A percentile compares a stretch with the other conserved stretches of the same genome.
Evolutionary conservation across 2,113 vertebrate species (phyloP).

Genomic region (Cepphus grylle): DNA sequence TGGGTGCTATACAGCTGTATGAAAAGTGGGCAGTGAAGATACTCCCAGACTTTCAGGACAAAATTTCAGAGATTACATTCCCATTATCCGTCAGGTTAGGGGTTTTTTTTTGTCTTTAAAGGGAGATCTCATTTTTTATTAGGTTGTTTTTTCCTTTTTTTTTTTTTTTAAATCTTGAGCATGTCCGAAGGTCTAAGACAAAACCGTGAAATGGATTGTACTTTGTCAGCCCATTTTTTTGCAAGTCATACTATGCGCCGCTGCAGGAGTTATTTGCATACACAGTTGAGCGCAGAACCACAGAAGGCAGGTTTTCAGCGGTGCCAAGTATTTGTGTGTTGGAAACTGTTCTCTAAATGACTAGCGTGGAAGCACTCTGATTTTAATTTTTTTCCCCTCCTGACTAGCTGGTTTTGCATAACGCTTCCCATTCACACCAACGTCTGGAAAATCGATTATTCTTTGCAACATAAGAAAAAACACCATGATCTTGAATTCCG

Average conservation of each 20-base stretch:
- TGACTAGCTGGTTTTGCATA: not conserved
- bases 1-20: accelerated
- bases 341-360: slow-evolving; percentile 17
- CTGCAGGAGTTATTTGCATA: slow-evolving; percentile 1
- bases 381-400: not conserved
- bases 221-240: not conserved
- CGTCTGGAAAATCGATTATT: not conserved
- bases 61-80: not conserved
- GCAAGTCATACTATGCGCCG: not conserved
- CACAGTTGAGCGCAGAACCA: not conserved
- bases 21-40: not conserved
- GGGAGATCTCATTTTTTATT: not conserved
- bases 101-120: not conserved
- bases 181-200: accelerated
- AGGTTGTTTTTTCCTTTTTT: not conserved
- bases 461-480: not conserved
- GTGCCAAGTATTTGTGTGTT: not conserved
- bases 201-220: not conserved
- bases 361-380: not conserved
- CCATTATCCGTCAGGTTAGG: not conserved
- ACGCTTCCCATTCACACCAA: not conserved
- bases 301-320: not conserved
- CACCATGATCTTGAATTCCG: not conserved
- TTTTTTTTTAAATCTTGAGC: not conserved
- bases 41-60: not conserved